These are phyloP conservation scores for Rallus limicola DNA, from an alignment of 2,113 vertebrate species.

Conservation along the genomic window DNA sequence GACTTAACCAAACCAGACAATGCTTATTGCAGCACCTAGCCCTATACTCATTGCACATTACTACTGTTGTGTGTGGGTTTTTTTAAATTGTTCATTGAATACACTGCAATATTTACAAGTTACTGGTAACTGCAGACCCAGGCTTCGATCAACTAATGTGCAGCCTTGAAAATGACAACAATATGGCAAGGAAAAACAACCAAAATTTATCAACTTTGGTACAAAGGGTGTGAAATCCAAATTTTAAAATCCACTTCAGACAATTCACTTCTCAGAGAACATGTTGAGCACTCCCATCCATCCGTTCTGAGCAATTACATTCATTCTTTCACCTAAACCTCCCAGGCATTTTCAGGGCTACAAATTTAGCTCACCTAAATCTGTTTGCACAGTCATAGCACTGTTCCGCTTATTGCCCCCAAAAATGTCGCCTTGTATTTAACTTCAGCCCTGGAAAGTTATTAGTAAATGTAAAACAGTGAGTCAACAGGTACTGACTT, in stretches of 20 bases:
- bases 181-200: not conserved
- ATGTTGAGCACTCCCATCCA: not conserved
- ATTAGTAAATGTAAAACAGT: not conserved
- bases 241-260: not conserved
- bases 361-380: not conserved
- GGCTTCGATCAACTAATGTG: not conserved
- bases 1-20: conserved; percentile 62
- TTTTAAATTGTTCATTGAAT: not conserved
- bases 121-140: not conserved
- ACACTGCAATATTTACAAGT: not conserved
- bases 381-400: not conserved
- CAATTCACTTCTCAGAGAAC: not conserved
- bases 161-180: not conserved
- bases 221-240: not conserved
- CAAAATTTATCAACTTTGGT: not conserved
- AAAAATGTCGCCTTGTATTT: not conserved
- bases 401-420: not conserved
- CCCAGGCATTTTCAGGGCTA: not conserved
- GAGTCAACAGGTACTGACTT: not conserved
- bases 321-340: not conserved
- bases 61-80: not conserved
- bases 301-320: not conserved
- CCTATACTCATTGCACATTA: conserved; percentile 35
- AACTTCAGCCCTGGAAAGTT: not conserved
- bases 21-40: not conserved